Percentiles rank a stretch among this genome's conserved stretches.
Evolutionary conservation across 2,797 vertebrate species (phyloP).

Genomic region (Dendrocincla tyrannina): DNA sequence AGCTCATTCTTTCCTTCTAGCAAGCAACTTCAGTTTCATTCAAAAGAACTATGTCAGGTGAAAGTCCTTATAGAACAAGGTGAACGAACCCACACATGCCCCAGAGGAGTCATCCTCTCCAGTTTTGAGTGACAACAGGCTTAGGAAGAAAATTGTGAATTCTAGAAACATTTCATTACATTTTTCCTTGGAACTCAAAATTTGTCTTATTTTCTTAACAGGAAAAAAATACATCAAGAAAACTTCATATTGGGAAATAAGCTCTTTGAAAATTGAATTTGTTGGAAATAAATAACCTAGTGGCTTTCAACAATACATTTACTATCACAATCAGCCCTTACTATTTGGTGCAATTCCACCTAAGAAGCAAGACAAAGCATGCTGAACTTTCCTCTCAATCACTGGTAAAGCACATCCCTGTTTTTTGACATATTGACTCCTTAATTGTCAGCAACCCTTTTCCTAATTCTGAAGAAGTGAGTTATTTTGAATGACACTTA

Average conservation of each 20-base stretch:
- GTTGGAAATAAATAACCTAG: not conserved
- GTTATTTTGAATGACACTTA: constrained; percentile 56
- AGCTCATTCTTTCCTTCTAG: not conserved
- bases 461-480: constrained; percentile 20
- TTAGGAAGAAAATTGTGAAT: not conserved
- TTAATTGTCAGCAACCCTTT: constrained; percentile 14
- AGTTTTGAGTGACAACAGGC: not conserved
- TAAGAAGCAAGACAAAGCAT: constrained; percentile 1
- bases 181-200: not conserved
- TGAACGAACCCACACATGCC: not conserved
- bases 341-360: not conserved
- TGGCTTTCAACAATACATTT: not conserved
- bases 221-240: not conserved
- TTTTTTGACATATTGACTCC: not conserved
- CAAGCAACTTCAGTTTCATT: not conserved
- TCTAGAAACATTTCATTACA: not conserved
- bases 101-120: not conserved
- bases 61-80: not conserved
- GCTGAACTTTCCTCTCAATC: not conserved
- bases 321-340: not conserved
- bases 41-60: not conserved
- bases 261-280: not conserved
- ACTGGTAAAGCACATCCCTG: not conserved
- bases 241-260: not conserved
- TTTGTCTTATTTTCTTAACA: not conserved